These are phyloP conservation scores for Chlorospingus flavigularis DNA, from an alignment of 2,797 vertebrate genomes.

Conservation along the genomic window DNA sequence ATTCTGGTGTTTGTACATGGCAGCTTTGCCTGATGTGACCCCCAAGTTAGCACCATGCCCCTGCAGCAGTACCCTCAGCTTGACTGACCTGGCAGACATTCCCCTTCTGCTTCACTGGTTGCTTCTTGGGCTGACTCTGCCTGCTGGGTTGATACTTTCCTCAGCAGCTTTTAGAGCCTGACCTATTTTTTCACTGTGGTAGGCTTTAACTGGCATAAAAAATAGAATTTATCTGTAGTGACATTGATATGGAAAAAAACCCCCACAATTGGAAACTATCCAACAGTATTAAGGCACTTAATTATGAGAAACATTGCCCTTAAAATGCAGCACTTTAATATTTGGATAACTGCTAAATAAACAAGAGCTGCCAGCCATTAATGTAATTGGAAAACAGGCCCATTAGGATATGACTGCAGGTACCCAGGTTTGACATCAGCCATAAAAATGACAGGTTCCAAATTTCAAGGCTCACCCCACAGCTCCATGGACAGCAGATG, in stretches of 20 bases:
- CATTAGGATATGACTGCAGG: neutral
- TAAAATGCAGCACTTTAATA: neutral
- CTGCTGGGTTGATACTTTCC: neutral
- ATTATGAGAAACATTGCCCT: neutral
- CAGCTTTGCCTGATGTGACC: neutral
- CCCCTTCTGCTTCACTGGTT: constrained; percentile 1
- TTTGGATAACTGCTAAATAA: neutral
- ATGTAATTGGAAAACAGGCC: neutral
- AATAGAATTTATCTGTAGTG: neutral
- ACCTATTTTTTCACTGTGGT: constrained; percentile 8
- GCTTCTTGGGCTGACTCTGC: neutral
- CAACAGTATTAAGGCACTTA: neutral
- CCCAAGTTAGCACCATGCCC: fast-evolving
- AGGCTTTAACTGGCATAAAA: neutral
- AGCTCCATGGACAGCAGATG: neutral
- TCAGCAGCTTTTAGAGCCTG: constrained; percentile 4
- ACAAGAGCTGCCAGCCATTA: neutral
- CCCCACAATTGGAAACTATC: neutral
- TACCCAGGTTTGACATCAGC: neutral
- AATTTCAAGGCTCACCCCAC: neutral
- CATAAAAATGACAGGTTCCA: neutral
- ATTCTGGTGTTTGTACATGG: fast-evolving
- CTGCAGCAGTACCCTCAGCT: neutral
- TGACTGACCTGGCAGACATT: neutral
- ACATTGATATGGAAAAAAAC: neutral